Evolutionary conservation across 35 echinoderm and acorn worm species (phyloP), one percentile per base, ranked within the genome.

Genomic region (Diadema setosum): DNA sequence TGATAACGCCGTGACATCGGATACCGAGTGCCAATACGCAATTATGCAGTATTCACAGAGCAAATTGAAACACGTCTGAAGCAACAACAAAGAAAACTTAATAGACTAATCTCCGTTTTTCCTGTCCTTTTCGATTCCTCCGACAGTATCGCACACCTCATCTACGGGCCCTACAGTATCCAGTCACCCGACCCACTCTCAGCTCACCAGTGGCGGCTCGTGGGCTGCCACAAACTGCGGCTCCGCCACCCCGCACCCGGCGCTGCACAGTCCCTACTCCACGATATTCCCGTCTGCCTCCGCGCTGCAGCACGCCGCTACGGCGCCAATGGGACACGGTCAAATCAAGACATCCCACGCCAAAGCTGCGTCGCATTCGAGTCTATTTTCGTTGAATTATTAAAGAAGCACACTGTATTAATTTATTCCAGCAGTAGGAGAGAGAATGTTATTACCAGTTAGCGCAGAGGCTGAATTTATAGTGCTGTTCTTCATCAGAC

Each of bases 321-420:
- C 89, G 7, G 84, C 82, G 39, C 89, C 89, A 20, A 37, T 86
- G 44, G 14, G 83, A 76, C 61, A 96, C 70, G 90, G 84, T 75
- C 82, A 88, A 17, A 83, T 96, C 39, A 96, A 96, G 67, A 91
- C 94, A 36, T 96, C 94, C 20, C 94, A 96, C 84, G 87, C 91
- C 61, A 96, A 96, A 84, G 59, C 81, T 24, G 63, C 87, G 35
- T 84, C 94, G n/a, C 94, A 96, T 59, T 35, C 94, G 14, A 91
- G 87, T 42, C 91, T 96, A 81, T 96, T 96, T 40, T 90, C 94
- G n/a, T 78, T 96, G 60, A 96, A 96, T 46, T 96, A 96, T 69
- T 96, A 70, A 92, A 89, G 34, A 85, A n/a, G n/a, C n/a, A n/a
- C n/a, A n/a, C n/a, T n/a, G n/a, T n/a, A n/a, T n/a, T n/a, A n/a